Conservation (phyloP, 2,888 invertebrate species). For the Limulus polyphemus region DNA sequence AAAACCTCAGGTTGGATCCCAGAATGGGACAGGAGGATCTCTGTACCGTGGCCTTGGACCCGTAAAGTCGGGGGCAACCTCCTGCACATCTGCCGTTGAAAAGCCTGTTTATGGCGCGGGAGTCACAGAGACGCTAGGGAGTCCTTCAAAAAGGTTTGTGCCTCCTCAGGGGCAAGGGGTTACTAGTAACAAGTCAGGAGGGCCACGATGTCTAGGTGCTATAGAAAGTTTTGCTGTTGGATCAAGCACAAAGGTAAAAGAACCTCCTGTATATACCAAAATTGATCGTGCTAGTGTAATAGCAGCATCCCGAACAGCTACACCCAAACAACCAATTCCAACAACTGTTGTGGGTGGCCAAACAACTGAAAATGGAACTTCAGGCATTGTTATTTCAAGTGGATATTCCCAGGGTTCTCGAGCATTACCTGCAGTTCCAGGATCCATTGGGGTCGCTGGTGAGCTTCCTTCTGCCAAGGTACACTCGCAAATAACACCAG, state of each 20-base stretch:
- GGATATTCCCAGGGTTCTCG: constrained; percentile 6
- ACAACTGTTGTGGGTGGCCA: constrained; percentile 1
- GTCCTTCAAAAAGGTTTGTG: background rate
- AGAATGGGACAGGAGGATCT: background rate
- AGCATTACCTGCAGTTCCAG: background rate
- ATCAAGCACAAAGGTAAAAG: constrained; percentile 10
- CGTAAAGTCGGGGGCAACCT: background rate
- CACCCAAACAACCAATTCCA: constrained; percentile 14
- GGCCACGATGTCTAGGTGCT: constrained; percentile 3
- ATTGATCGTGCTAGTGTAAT: constrained; percentile 69
- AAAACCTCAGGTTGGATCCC: constrained; percentile 1
- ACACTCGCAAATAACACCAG: constrained; percentile 4
- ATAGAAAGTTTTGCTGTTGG: constrained; percentile 17
- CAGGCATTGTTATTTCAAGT: constrained; percentile 6
- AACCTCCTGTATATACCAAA: constrained; percentile 16
- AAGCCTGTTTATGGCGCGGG: background rate
- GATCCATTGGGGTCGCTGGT: background rate
- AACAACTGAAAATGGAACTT: constrained; percentile 2
- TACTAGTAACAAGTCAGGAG: background rate
- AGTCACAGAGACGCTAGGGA: background rate
- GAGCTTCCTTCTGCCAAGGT: constrained; percentile 8
- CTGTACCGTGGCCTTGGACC: background rate
- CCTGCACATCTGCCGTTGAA: background rate
- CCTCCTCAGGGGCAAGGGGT: no score
- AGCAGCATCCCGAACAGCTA: constrained; percentile 51